A percentile compares a stretch with the other conserved stretches of the same genome.
Conservation (phyloP, 2,888 invertebrate species). For the Phaonia tiefii region DNA sequence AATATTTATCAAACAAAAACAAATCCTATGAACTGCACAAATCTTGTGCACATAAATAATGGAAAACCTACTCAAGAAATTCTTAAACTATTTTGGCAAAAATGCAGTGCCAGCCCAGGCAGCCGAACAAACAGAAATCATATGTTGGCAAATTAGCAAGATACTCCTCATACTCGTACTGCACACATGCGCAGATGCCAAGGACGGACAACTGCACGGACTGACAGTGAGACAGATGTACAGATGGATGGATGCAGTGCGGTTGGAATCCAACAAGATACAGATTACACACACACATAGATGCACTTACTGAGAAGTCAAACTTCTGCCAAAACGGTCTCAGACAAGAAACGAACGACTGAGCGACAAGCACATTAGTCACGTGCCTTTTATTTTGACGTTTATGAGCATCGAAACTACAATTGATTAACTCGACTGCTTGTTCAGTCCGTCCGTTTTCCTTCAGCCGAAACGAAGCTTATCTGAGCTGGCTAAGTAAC, state of each 20-base stretch:
- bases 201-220: neutral
- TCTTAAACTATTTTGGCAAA: slow-evolving; percentile 8
- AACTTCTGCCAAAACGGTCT: too few species aligned
- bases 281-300: slow-evolving; percentile 1
- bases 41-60: slow-evolving; percentile 1
- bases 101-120: neutral
- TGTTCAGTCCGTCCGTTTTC: slow-evolving; percentile 28
- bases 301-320: neutral
- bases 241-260: slow-evolving; percentile 4
- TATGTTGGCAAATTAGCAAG: slow-evolving; percentile 41
- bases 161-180: neutral
- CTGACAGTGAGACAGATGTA: neutral
- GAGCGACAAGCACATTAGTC: slow-evolving; percentile 58
- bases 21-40: slow-evolving; percentile 32
- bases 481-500: slow-evolving; percentile 33
- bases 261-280: slow-evolving; percentile 27
- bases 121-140: slow-evolving; percentile 8
- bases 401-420: slow-evolving; percentile 66
- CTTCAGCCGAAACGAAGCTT: slow-evolving; percentile 2
- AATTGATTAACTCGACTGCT: slow-evolving; percentile 65
- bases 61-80: slow-evolving; percentile 44
- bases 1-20: slow-evolving; percentile 33
- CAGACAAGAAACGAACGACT: slow-evolving; percentile 23
- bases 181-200: neutral
- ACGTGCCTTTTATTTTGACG: slow-evolving; percentile 67